A percentile compares a stretch with the other conserved stretches of the same genome.
Conservation (phyloP, 2,113 vertebrate genomes). For the Nothoprocta perdicaria region DNA sequence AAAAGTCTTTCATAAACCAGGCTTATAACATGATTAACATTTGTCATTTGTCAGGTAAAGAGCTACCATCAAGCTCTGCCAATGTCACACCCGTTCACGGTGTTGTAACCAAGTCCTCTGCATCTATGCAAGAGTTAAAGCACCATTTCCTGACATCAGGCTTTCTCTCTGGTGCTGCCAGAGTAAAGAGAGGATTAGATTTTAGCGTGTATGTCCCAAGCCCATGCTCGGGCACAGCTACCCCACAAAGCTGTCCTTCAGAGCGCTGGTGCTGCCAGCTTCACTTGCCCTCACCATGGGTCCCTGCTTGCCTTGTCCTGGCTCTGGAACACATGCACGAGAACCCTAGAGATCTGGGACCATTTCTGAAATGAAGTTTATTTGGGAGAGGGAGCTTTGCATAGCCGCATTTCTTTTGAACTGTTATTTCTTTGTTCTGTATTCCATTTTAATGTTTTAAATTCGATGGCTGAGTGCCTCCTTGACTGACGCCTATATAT, state of each 20-base stretch:
- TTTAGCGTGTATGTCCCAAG: background rate
- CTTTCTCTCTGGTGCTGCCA: background rate
- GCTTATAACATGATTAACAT: background rate
- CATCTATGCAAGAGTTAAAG: background rate
- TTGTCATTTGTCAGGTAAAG: background rate
- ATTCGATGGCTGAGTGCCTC: background rate
- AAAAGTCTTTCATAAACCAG: background rate
- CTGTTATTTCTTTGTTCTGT: background rate
- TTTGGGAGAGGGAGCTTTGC: rapidly evolving
- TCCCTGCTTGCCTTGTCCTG: background rate
- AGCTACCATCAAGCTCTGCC: background rate
- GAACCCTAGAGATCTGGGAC: background rate
- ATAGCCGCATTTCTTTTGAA: background rate
- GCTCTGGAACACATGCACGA: rapidly evolving
- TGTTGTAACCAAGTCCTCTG: background rate
- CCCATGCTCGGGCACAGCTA: background rate
- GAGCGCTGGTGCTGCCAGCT: background rate
- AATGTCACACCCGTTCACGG: background rate
- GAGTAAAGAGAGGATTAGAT: background rate
- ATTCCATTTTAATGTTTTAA: background rate
- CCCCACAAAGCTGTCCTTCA: background rate
- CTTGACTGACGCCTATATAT: background rate
- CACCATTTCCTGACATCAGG: background rate
- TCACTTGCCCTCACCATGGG: background rate
- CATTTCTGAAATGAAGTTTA: background rate